phyloP scores from a whole-genome alignment of 2,797 vertebrate genomes.

The Eulemur mongoz region DNA sequence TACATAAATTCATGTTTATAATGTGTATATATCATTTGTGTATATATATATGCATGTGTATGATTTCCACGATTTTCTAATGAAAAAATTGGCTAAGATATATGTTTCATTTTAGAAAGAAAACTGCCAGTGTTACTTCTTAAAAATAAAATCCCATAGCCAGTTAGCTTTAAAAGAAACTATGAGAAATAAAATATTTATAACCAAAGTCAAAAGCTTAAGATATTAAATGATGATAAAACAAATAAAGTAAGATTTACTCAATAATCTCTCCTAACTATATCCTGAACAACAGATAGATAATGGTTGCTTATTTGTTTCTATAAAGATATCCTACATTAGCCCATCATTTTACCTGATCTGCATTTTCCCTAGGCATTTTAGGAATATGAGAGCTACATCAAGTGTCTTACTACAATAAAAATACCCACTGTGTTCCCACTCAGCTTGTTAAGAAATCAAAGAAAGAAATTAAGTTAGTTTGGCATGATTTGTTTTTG shows the following conservation, averaged over 20 bases:
- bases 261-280: background rate
- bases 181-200: background rate
- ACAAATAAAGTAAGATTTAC: slow-evolving; percentile 13
- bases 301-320: background rate
- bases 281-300: background rate
- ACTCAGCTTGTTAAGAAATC: slow-evolving; percentile 74
- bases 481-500: slow-evolving; percentile 76
- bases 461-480: slow-evolving; percentile 74
- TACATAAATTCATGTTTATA: background rate
- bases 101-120: background rate
- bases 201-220: background rate
- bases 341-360: slow-evolving; percentile 17
- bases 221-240: background rate
- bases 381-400: slow-evolving; percentile 29
- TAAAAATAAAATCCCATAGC: background rate
- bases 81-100: background rate
- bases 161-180: background rate
- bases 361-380: slow-evolving; percentile 40
- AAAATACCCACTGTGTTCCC: slow-evolving; percentile 71
- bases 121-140: background rate
- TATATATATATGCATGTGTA: background rate
- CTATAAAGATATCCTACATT: background rate
- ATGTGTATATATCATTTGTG: background rate
- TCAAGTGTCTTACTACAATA: slow-evolving; percentile 54
- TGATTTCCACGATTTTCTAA: background rate